Conservation (phyloP, 2,888 invertebrate genomes). For the Drosophila bunnanda region DNA sequence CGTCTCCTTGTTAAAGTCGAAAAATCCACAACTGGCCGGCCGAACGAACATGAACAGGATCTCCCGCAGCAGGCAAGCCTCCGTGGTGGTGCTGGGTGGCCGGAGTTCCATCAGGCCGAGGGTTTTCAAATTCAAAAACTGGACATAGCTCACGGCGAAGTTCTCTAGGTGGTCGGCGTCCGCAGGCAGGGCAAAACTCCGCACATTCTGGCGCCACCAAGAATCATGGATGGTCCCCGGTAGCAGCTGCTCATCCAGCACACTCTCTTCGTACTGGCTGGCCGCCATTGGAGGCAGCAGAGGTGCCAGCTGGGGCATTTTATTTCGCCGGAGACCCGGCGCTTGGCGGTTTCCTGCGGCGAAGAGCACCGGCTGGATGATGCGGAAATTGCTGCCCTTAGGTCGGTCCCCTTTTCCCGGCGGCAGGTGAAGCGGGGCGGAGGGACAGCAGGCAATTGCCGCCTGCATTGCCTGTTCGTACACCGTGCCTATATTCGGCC, state of each 20-base stretch:
- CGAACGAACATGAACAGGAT: conserved; percentile 83
- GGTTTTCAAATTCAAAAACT: conserved; percentile 62
- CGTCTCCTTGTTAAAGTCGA: conserved; percentile 55
- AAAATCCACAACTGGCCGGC: conserved; percentile 80
- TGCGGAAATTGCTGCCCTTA: background rate
- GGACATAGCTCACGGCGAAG: conserved; percentile 84
- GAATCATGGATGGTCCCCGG: conserved; percentile 83
- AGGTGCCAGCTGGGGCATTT: conserved; percentile 10
- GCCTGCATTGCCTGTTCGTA: conserved; percentile 10
- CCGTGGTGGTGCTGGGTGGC: conserved; percentile 74
- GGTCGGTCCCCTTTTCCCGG: background rate
- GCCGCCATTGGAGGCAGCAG: conserved; percentile 47
- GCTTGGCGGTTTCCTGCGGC: background rate
- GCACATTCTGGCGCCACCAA: conserved; percentile 84
- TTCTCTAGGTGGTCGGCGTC: conserved; percentile 82
- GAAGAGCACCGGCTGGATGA: conserved; percentile 13
- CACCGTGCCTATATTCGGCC: conserved; percentile 1
- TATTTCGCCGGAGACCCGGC: background rate
- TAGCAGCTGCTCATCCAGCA: conserved; percentile 78
- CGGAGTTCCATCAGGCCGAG: conserved; percentile 59
- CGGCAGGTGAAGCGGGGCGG: background rate
- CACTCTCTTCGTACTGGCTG: conserved; percentile 27
- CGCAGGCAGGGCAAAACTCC: conserved; percentile 71
- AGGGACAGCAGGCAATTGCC: background rate
- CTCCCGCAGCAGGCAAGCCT: conserved; percentile 82